Percentiles rank a stretch among this genome's conserved stretches.
Conservation (phyloP, 2,113 vertebrate genomes). For the Hyperopisus bebe region DNA sequence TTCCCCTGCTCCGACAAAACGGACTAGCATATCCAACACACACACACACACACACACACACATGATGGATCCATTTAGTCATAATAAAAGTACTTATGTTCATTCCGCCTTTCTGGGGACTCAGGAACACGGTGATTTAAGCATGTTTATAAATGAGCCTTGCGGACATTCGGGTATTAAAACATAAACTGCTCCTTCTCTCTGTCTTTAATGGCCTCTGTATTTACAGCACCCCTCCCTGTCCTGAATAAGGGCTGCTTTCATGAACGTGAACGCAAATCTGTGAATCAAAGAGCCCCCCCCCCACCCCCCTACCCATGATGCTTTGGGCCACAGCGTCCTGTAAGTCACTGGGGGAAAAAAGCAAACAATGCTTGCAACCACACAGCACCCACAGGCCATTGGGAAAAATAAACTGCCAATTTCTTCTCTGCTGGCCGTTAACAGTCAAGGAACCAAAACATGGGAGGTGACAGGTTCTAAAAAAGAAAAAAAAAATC, state of each 20-base stretch:
- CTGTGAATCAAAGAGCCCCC: not conserved
- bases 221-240: not conserved
- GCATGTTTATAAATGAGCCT: not conserved
- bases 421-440: not conserved
- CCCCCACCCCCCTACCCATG: constrained; percentile 35
- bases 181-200: not conserved
- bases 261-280: not conserved
- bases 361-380: constrained; percentile 15
- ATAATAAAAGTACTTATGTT: not conserved
- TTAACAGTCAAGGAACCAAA: not conserved
- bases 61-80: not conserved
- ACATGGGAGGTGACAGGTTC: not conserved
- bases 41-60: not conserved
- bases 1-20: not conserved
- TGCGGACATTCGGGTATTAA: not conserved
- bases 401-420: not conserved
- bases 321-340: constrained; percentile 33
- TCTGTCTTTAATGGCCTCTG: not conserved
- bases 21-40: constrained; percentile 43
- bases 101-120: constrained; percentile 19
- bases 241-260: not conserved
- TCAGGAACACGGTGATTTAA: constrained; percentile 33
- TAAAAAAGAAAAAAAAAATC: not conserved
- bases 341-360: not conserved
- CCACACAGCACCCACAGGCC: not conserved